A percentile compares a stretch with the other conserved stretches of the same genome.
Conservation (phyloP, 1,140 invertebrate species). For the Diprion similis region DNA sequence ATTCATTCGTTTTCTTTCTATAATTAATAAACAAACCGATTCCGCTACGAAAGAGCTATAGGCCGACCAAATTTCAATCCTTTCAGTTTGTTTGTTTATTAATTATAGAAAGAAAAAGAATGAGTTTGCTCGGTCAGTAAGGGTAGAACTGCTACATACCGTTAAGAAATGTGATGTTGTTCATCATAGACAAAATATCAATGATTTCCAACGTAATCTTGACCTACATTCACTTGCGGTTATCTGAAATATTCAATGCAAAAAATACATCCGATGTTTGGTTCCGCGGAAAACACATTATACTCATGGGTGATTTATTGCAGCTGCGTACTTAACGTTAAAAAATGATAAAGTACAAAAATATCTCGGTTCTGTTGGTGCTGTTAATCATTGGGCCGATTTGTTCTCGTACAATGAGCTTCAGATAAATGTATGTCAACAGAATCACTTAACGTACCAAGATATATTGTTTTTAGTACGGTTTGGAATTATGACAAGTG, state of each 20-base stretch:
- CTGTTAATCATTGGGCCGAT: constrained; percentile 29
- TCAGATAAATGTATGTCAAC: constrained; percentile 38
- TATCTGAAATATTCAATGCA: constrained; percentile 35
- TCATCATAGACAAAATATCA: constrained; percentile 39
- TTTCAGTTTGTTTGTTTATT: too few relatives aligned
- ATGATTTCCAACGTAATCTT: constrained; percentile 42
- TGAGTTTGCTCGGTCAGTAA: too few relatives aligned
- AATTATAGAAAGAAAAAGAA: too few relatives aligned
- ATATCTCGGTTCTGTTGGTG: constrained; percentile 31
- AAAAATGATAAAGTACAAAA: constrained; percentile 28
- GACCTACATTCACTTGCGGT: constrained; percentile 28
- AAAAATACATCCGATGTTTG: constrained; percentile 27
- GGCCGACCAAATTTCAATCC: too few relatives aligned
- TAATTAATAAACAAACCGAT: too few relatives aligned
- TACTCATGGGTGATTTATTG: constrained; percentile 43
- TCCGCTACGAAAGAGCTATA: too few relatives aligned
- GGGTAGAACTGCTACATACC: too few relatives aligned
- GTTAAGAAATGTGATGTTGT: constrained; percentile 38
- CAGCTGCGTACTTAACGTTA: constrained; percentile 37
- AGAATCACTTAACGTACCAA: constrained; percentile 30
- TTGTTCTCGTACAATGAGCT: constrained; percentile 39
- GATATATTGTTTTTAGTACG: constrained; percentile 38
- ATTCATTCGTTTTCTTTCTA: too few relatives aligned
- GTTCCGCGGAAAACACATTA: constrained; percentile 34
- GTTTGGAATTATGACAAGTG: too few relatives aligned